Conservation (phyloP, 2,888 invertebrate species). For the Junonia oenone region DNA sequence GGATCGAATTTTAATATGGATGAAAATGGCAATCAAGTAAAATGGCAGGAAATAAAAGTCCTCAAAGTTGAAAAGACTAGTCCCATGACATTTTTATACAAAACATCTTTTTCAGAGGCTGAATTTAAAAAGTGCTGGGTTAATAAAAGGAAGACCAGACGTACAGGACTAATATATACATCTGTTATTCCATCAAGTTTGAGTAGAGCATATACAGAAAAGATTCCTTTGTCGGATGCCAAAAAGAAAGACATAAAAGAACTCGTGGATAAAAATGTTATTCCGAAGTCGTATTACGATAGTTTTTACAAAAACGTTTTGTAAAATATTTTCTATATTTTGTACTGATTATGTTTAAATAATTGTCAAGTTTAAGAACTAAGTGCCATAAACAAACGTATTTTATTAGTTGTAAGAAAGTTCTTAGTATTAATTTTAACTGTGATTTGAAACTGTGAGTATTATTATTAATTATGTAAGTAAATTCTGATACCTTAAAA, state of each 20-base stretch:
- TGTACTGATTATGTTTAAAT: no score
- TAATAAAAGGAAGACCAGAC: neutral
- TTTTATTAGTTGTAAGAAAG: no score
- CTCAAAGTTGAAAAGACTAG: neutral
- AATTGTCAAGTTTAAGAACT: no score
- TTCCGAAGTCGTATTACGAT: slow-evolving; percentile 14
- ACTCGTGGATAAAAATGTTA: slow-evolving; percentile 12
- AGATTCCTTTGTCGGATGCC: slow-evolving; percentile 13
- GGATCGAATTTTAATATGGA: neutral
- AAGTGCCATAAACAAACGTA: no score
- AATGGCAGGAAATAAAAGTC: neutral
- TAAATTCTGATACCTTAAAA: neutral
- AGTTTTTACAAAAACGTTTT: slow-evolving; percentile 5
- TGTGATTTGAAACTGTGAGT: neutral
- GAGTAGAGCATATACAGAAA: slow-evolving; percentile 11
- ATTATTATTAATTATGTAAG: neutral
- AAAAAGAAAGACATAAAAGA: slow-evolving; percentile 21
- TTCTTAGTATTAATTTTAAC: no score
- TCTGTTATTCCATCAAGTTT: neutral
- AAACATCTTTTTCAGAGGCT: neutral
- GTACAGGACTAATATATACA: neutral
- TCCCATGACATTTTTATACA: neutral
- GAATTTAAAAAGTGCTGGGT: neutral
- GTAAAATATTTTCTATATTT: neutral
- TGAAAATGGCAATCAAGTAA: neutral